Conservation (phyloP, 2,797 vertebrate species). For the Ibycter americanus region DNA sequence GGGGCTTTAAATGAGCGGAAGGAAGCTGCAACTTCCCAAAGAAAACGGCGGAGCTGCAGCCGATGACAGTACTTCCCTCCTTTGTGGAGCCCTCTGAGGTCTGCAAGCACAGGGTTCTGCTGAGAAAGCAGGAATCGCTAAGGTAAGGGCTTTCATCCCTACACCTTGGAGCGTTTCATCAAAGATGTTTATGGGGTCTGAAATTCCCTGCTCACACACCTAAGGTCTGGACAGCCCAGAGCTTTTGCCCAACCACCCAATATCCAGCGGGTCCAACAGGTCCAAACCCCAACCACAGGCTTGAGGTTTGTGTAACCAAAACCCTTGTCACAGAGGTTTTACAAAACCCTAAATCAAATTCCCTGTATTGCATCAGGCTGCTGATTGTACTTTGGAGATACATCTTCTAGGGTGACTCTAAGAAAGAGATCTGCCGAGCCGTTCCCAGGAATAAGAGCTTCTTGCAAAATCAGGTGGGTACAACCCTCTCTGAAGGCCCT, state of each 20-base stretch:
- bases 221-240: background rate
- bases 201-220: background rate
- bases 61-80: background rate
- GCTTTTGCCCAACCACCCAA: background rate
- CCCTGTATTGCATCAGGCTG: accelerated
- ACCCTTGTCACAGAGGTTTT: background rate
- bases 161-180: accelerated
- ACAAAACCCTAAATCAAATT: background rate
- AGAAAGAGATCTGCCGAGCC: background rate
- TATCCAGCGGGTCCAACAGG: background rate
- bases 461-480: background rate
- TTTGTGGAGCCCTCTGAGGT: background rate
- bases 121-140: accelerated
- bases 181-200: accelerated
- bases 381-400: accelerated
- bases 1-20: background rate
- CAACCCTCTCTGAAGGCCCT: background rate
- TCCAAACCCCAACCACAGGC: background rate
- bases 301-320: background rate
- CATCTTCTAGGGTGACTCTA: background rate
- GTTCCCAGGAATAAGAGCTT: background rate
- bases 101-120: accelerated
- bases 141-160: background rate
- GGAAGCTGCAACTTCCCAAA: constrained; percentile 34
- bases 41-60: background rate